Evolutionary conservation across 2,888 invertebrate species (phyloP).

Genomic region (Phorcus lineatus): DNA sequence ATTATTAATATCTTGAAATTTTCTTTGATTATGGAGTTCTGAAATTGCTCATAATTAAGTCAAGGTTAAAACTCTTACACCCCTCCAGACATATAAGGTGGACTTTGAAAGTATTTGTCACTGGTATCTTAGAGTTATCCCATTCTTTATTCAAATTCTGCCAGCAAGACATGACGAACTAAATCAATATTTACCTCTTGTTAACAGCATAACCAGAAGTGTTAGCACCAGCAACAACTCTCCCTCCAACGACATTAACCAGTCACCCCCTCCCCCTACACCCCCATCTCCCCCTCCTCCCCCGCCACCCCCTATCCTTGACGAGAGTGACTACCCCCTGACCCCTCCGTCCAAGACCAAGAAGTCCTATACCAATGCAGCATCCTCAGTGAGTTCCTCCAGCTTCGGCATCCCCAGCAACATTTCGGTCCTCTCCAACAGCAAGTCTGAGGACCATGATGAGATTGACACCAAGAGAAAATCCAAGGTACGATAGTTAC

Average conservation of each 20-base stretch:
- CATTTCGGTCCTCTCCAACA: constrained; percentile 56
- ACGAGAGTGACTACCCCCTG: constrained; percentile 46
- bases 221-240: constrained; percentile 12
- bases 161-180: too few species aligned
- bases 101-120: too few species aligned
- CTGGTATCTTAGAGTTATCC: too few species aligned
- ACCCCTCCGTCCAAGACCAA: constrained; percentile 43
- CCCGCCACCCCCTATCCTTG: constrained; percentile 61
- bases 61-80: too few species aligned
- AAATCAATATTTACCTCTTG: background rate
- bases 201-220: constrained; percentile 29
- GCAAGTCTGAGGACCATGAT: constrained; percentile 60
- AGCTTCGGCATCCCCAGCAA: constrained; percentile 47
- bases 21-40: too few species aligned
- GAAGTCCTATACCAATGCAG: constrained; percentile 44
- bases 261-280: constrained; percentile 45
- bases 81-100: too few species aligned
- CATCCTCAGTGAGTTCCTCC: constrained; percentile 49
- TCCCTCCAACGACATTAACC: constrained; percentile 26
- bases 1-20: too few species aligned
- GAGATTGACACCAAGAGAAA: constrained; percentile 58
- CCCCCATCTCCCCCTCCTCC: constrained; percentile 49
- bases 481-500: constrained; percentile 51
- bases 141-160: too few species aligned
- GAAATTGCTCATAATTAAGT: too few species aligned